phyloP scores from a whole-genome alignment of 1,140 invertebrate species.

The Leptestheria dahalacensis region DNA sequence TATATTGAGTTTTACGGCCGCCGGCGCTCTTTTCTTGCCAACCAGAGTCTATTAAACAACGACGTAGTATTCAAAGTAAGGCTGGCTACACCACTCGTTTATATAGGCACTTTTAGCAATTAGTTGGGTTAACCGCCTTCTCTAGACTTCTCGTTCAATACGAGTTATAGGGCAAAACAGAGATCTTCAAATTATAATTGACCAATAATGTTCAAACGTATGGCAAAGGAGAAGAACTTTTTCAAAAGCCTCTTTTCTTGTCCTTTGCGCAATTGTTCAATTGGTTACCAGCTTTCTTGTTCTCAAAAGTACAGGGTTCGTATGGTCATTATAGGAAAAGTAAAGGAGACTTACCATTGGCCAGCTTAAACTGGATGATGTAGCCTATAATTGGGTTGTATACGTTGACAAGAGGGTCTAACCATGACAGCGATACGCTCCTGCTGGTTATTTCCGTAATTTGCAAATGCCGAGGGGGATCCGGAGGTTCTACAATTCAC shows the following conservation, averaged over 20 bases:
- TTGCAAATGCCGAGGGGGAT: conserved; percentile 3
- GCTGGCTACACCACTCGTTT: too few relatives aligned
- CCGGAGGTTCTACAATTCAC: conserved; percentile 5
- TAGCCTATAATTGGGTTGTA: conserved; percentile 4
- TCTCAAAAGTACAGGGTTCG: background rate
- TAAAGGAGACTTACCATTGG: background rate
- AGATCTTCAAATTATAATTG: too few relatives aligned
- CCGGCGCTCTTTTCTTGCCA: conserved; percentile 1
- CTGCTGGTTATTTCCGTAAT: conserved; percentile 1
- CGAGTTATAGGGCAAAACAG: too few relatives aligned
- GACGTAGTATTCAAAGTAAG: too few relatives aligned
- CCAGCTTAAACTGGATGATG: conserved; percentile 1
- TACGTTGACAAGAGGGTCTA: background rate
- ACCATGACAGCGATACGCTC: background rate
- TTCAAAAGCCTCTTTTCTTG: too few relatives aligned
- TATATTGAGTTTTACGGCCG: background rate
- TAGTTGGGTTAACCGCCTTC: too few relatives aligned
- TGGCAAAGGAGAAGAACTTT: too few relatives aligned
- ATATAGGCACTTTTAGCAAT: too few relatives aligned
- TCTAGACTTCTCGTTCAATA: too few relatives aligned
- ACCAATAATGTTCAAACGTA: too few relatives aligned
- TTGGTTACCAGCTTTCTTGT: too few relatives aligned
- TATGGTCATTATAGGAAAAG: background rate
- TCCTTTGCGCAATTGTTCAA: too few relatives aligned
- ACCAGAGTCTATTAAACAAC: background rate